A percentile compares a stretch with the other conserved stretches of the same genome.
These are phyloP conservation scores for Heterocephalus glaber DNA, from an alignment of 2,113 vertebrate genomes.

Conservation along the genomic window DNA sequence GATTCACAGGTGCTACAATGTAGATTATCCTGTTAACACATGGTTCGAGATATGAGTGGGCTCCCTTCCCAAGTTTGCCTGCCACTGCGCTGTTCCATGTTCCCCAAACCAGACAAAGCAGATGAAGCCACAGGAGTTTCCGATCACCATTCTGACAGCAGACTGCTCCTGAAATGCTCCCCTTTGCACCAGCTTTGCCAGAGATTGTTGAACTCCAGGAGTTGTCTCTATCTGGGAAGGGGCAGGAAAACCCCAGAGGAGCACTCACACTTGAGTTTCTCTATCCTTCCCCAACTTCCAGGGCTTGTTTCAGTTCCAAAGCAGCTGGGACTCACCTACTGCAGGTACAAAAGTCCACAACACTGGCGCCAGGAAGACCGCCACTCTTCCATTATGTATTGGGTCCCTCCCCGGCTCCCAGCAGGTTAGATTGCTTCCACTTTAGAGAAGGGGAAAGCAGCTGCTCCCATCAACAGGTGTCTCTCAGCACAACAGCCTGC, in stretches of 20 bases:
- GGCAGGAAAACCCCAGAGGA: not conserved
- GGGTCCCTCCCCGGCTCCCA: not conserved
- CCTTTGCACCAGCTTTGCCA: not conserved
- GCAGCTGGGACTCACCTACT: constrained; percentile 32
- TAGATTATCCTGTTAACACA: constrained; percentile 53
- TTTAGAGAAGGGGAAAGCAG: constrained; percentile 3
- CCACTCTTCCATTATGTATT: constrained; percentile 46
- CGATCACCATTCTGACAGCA: not conserved
- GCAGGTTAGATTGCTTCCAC: not conserved
- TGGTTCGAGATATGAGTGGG: constrained; percentile 32
- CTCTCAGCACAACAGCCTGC: not conserved
- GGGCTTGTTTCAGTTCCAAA: constrained; percentile 35
- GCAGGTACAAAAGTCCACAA: not conserved
- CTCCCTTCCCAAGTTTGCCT: constrained; percentile 19
- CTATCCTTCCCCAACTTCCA: not conserved
- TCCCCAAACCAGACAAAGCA: constrained; percentile 40
- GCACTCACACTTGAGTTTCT: not conserved
- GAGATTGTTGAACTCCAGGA: not conserved
- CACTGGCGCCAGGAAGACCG: not conserved
- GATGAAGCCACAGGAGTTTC: constrained; percentile 22
- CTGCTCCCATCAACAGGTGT: constrained; percentile 50
- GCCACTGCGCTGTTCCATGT: not conserved
- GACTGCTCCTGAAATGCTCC: not conserved
- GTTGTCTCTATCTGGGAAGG: not conserved
- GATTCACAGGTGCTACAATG: not conserved